Conservation (phyloP, 2,797 vertebrate genomes). For the Craterocephalus amniculus region DNA sequence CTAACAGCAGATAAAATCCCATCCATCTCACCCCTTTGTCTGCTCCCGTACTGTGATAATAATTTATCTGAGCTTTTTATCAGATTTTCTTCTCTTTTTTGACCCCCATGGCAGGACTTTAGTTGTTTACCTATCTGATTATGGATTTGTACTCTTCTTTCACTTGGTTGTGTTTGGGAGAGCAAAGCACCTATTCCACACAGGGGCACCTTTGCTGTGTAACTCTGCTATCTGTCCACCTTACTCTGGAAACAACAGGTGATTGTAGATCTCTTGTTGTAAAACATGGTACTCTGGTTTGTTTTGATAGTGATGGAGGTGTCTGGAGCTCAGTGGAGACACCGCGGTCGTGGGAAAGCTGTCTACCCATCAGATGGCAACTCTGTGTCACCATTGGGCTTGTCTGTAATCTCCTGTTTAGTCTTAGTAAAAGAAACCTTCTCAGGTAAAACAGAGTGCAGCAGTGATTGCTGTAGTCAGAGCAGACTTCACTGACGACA, state of each 20-base stretch:
- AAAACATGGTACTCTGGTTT: conserved; percentile 55
- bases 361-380: conserved; percentile 67
- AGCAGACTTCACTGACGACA: conserved; percentile 12
- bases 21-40: conserved; percentile 73
- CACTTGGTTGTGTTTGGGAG: conserved; percentile 51
- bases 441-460: conserved; percentile 44
- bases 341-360: conserved; percentile 75
- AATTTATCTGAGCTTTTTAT: conserved; percentile 67
- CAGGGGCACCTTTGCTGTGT: not conserved
- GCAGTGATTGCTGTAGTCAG: conserved; percentile 39
- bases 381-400: conserved; percentile 62
- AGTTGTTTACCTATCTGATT: conserved; percentile 66
- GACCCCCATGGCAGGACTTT: conserved; percentile 44
- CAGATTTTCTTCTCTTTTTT: conserved; percentile 15
- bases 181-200: conserved; percentile 29
- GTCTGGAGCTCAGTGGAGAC: conserved; percentile 73
- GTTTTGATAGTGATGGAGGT: conserved; percentile 71
- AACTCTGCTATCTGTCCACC: conserved; percentile 40
- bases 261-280: conserved; percentile 42
- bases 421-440: conserved; percentile 75
- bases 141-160: conserved; percentile 47
- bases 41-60: conserved; percentile 70
- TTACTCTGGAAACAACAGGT: conserved; percentile 43
- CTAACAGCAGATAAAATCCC: conserved; percentile 71
- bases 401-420: conserved; percentile 81